Evolutionary conservation across 2,888 invertebrate genomes (phyloP).

Genomic region (Ashinkailepas kermadecensis): DNA sequence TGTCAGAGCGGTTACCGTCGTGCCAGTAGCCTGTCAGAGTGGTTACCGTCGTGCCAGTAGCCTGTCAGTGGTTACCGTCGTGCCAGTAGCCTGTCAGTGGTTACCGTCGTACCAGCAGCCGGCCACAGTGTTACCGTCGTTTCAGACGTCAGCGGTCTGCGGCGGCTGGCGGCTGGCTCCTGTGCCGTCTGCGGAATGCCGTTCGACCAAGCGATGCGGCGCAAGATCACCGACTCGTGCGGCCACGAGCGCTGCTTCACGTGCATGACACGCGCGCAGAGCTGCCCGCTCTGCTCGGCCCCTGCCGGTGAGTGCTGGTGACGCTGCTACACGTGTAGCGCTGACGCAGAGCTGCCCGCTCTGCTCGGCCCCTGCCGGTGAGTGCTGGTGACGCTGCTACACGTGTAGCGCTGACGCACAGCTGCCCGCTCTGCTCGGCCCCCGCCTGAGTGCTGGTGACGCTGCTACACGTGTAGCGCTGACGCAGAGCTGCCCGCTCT

Average conservation of each 20-base stretch:
- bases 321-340: conserved; percentile 88
- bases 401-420: conserved; percentile 85
- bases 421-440: conserved; percentile 73
- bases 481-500: conserved; percentile 83
- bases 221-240: conserved; percentile 88
- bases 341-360: conserved; percentile 83
- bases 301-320: neutral
- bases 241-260: conserved; percentile 93
- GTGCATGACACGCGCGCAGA: conserved; percentile 86
- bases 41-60: neutral
- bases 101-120: neutral
- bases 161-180: neutral
- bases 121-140: neutral
- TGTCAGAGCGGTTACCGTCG: neutral
- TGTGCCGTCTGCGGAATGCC: conserved; percentile 55
- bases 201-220: conserved; percentile 92
- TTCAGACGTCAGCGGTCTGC: neutral
- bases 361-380: conserved; percentile 48
- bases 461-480: conserved; percentile 91
- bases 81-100: neutral
- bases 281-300: conserved; percentile 73
- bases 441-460: conserved; percentile 36
- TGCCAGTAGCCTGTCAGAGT: neutral
- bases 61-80: neutral
- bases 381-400: conserved; percentile 58